These are phyloP conservation scores for Drosophila sturtevanti DNA, from an alignment of 1,140 invertebrate species.

Conservation along the genomic window DNA sequence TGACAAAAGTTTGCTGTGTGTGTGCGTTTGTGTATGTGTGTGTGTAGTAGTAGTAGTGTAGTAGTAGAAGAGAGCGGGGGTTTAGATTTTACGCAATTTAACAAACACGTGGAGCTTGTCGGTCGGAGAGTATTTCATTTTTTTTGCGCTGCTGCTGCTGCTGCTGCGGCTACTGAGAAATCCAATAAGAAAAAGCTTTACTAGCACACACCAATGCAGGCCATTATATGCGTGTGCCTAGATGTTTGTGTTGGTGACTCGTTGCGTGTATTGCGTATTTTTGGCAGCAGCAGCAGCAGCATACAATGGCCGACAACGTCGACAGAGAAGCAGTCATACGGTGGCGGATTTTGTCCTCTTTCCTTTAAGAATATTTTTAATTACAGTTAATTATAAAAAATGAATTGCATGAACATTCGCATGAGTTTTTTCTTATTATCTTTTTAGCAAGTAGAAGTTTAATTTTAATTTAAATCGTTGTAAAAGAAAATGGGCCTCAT, in stretches of 20 bases:
- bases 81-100: slow-evolving; percentile 67
- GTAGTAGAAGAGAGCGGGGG: not conserved
- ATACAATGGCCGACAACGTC: slow-evolving; percentile 56
- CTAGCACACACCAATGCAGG: slow-evolving; percentile 71
- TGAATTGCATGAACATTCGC: too few relatives aligned
- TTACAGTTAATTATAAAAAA: too few relatives aligned
- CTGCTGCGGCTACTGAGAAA: slow-evolving; percentile 55
- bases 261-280: slow-evolving; percentile 74
- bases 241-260: slow-evolving; percentile 7
- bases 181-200: slow-evolving; percentile 71
- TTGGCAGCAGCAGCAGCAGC: slow-evolving; percentile 50
- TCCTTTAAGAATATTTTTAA: not conserved
- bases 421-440: too few relatives aligned
- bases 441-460: not conserved
- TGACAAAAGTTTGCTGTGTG: slow-evolving; percentile 24
- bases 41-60: not conserved
- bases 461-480: not conserved
- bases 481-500: not conserved
- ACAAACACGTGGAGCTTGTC: slow-evolving; percentile 69
- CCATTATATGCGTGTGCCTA: slow-evolving; percentile 61
- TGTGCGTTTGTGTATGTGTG: slow-evolving; percentile 27
- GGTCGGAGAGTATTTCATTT: slow-evolving; percentile 18
- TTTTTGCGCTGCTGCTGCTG: slow-evolving; percentile 19
- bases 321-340: slow-evolving; percentile 33
- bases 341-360: slow-evolving; percentile 29